Conservation (phyloP, 2,888 invertebrate genomes). For the Griposia aprilina region DNA sequence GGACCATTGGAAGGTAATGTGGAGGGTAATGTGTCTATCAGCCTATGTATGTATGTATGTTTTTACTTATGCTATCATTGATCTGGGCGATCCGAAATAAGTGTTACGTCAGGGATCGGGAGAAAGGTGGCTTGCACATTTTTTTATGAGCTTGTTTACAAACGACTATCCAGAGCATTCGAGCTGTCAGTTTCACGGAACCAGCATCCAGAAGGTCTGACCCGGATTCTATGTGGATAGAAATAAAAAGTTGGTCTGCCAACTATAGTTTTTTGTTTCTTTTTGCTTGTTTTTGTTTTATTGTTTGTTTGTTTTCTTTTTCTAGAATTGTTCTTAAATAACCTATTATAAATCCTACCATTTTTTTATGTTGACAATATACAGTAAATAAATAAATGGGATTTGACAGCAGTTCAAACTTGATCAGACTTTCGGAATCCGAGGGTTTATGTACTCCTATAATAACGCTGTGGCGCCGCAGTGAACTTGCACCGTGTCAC, state of each 20-base stretch:
- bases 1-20: too few species aligned
- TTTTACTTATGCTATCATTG: neutral
- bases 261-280: neutral
- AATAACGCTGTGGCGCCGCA: slow-evolving; percentile 32
- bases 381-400: neutral
- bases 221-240: neutral
- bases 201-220: neutral
- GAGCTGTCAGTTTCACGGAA: neutral
- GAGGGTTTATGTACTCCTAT: neutral
- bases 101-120: neutral
- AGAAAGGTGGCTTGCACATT: neutral
- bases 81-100: neutral
- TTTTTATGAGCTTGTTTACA: neutral
- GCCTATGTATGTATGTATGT: too few species aligned
- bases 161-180: neutral
- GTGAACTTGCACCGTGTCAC: slow-evolving; percentile 13
- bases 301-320: neutral
- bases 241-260: neutral
- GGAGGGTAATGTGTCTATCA: too few species aligned
- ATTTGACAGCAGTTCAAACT: slow-evolving; percentile 14
- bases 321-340: neutral
- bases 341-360: neutral
- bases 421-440: neutral
- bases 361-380: neutral
- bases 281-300: neutral